Evolutionary conservation across 2,797 vertebrate genomes (phyloP).

Genomic region (Lutra lutra): DNA sequence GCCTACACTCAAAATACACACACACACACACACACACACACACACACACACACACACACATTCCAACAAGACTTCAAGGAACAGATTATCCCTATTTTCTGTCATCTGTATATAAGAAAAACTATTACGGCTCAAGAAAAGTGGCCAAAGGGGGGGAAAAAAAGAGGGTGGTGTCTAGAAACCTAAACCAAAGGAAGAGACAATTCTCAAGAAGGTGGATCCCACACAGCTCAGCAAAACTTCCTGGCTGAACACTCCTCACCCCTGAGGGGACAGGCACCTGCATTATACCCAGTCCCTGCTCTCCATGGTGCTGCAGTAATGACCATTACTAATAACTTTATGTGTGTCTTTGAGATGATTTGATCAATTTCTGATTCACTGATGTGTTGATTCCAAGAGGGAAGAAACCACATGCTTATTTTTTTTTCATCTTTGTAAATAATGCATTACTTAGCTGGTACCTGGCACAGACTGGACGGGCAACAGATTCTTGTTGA

Average conservation of each 20-base stretch:
- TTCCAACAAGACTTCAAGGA: neutral
- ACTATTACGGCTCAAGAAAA: neutral
- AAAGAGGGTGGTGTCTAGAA: neutral
- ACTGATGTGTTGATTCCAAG: neutral
- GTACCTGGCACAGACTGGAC: neutral
- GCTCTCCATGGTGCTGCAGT: neutral
- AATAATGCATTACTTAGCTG: neutral
- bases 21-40: neutral
- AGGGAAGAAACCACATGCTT: neutral
- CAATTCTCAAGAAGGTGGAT: neutral
- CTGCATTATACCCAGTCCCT: neutral
- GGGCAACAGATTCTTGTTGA: neutral
- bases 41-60: neutral
- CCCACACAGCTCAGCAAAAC: neutral
- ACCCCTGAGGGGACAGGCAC: neutral
- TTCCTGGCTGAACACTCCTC: neutral
- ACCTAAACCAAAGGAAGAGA: neutral
- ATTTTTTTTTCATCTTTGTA: neutral
- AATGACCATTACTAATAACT: neutral
- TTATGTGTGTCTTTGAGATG: neutral
- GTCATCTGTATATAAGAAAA: neutral
- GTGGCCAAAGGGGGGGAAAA: neutral
- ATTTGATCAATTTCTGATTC: neutral
- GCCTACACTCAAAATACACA: neutral
- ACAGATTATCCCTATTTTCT: neutral